A percentile compares a stretch with the other conserved stretches of the same genome.
Evolutionary conservation across 2,888 invertebrate genomes (phyloP).

Genomic region (Cantharis flavilabris): DNA sequence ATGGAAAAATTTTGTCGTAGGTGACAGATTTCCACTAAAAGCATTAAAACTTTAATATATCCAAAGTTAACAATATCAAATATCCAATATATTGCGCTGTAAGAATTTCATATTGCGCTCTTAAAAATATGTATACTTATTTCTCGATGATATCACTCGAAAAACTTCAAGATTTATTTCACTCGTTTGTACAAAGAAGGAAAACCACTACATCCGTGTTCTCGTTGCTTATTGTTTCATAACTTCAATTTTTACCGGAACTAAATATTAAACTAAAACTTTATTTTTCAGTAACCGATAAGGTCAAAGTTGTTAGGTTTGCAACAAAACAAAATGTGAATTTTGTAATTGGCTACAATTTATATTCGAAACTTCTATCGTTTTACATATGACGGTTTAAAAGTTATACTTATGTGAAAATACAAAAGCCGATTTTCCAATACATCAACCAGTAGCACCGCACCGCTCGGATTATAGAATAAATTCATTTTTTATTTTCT

Average conservation of each 20-base stretch:
- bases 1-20: no score
- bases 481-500: neutral
- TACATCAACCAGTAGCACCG: neutral
- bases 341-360: neutral
- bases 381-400: neutral
- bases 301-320: neutral
- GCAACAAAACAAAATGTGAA: neutral
- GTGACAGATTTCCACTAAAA: no score
- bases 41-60: neutral
- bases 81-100: neutral
- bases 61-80: neutral
- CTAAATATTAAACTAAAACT: neutral
- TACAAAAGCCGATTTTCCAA: neutral
- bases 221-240: neutral
- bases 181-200: neutral
- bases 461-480: neutral
- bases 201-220: neutral
- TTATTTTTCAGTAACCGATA: neutral
- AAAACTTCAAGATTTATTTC: neutral
- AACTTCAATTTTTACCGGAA: neutral
- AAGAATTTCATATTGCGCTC: neutral
- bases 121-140: neutral
- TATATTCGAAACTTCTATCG: neutral
- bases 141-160: neutral
- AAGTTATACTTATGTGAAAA: neutral